phyloP scores from a whole-genome alignment of 1,140 invertebrate species.

The Drosophila rufa region DNA sequence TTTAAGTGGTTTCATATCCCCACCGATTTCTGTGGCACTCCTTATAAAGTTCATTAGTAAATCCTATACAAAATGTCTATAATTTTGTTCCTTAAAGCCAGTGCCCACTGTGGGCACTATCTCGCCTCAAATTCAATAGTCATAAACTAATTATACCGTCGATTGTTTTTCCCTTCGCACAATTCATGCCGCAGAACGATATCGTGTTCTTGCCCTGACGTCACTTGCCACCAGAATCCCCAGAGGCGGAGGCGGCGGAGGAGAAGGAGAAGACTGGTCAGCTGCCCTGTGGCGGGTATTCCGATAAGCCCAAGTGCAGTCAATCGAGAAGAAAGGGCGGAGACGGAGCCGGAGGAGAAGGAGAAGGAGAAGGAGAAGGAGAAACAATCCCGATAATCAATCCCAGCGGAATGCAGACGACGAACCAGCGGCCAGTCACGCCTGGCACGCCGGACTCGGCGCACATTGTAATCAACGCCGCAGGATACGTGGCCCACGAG shows the following conservation, averaged over 20 bases:
- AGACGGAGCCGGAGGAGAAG: conserved; percentile 3
- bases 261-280: conserved; percentile 14
- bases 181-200: conserved; percentile 9
- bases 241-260: neutral
- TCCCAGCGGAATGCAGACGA: conserved; percentile 17
- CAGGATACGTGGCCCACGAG: conserved; percentile 67
- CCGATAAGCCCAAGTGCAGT: conserved; percentile 44
- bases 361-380: neutral
- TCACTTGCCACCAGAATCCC: conserved; percentile 33
- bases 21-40: neutral
- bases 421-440: conserved; percentile 63
- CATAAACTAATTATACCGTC: conserved; percentile 48
- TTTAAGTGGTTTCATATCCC: neutral
- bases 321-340: conserved; percentile 16
- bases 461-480: conserved; percentile 69
- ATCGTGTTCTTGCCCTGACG: conserved; percentile 26
- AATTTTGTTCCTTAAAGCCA: neutral
- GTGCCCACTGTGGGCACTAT: conserved; percentile 16
- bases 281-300: conserved; percentile 13
- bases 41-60: neutral
- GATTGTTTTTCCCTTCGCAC: conserved; percentile 1
- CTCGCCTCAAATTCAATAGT: conserved; percentile 30
- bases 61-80: neutral
- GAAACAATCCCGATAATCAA: conserved; percentile 28
- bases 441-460: conserved; percentile 74